Percentiles rank a stretch among this genome's conserved stretches.
Evolutionary conservation across 2,888 invertebrate species (phyloP).

Genomic region (Scaptodrosophila latifasciaeformis): DNA sequence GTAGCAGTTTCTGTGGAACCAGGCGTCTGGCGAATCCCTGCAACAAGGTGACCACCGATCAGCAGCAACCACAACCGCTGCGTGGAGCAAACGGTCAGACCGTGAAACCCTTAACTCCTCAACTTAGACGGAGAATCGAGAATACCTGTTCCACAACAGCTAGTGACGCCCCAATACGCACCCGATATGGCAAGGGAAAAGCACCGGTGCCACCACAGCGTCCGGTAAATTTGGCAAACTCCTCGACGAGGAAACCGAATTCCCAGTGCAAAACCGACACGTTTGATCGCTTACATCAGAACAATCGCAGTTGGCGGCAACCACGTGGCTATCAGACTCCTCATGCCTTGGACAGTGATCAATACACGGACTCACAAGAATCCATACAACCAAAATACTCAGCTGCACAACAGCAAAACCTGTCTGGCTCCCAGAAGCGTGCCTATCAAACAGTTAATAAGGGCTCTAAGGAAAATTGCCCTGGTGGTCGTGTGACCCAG

Average conservation of each 20-base stretch:
- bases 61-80: constrained; percentile 17
- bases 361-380: constrained; percentile 54
- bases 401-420: constrained; percentile 29
- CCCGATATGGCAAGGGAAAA: constrained; percentile 52
- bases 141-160: constrained; percentile 45
- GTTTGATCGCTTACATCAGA: constrained; percentile 11
- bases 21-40: constrained; percentile 10
- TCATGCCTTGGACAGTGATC: too few species aligned
- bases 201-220: constrained; percentile 49
- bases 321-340: too few species aligned
- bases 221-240: too few species aligned
- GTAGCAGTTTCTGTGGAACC: constrained; percentile 71
- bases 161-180: constrained; percentile 11
- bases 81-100: constrained; percentile 23
- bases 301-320: constrained; percentile 33
- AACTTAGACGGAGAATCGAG: constrained; percentile 73
- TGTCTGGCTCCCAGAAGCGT: constrained; percentile 68
- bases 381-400: too few species aligned
- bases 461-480: constrained; percentile 73
- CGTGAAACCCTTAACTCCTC: constrained; percentile 73
- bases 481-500: constrained; percentile 28
- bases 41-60: too few species aligned
- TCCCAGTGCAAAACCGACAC: too few species aligned
- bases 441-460: constrained; percentile 66
- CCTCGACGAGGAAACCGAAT: constrained; percentile 20